These are phyloP conservation scores for Aricia artaxerxes DNA, from an alignment of 2,888 invertebrate genomes.

Conservation along the genomic window DNA sequence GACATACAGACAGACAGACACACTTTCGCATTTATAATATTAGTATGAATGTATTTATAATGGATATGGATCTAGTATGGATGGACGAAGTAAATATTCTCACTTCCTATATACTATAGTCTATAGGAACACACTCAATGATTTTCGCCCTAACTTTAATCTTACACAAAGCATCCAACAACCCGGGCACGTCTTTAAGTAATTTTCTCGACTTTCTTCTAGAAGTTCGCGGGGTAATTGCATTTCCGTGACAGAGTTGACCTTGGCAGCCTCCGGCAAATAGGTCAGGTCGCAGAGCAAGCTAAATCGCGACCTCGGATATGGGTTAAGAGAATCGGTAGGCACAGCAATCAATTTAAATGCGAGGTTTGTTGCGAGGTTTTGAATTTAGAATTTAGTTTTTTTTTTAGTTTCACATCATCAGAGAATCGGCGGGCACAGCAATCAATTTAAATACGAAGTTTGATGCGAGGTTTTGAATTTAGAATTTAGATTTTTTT, in stretches of 20 bases:
- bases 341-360: constrained; percentile 9
- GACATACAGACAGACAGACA: too few relatives aligned
- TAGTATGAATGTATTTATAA: too few relatives aligned
- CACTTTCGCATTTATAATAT: too few relatives aligned
- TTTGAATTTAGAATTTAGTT: not conserved
- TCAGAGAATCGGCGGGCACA: not conserved
- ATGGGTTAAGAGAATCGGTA: constrained; percentile 10
- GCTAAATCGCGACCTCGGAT: not conserved
- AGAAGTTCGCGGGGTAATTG: not conserved
- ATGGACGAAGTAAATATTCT: too few relatives aligned
- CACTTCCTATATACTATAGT: too few relatives aligned
- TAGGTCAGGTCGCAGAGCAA: not conserved
- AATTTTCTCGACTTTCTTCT: constrained; percentile 8
- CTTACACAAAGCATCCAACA: not conserved
- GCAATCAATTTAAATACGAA: not conserved
- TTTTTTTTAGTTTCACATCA: too few relatives aligned
- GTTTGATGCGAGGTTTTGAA: not conserved
- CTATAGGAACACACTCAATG: not conserved
- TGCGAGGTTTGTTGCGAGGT: not conserved
- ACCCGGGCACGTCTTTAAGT: constrained; percentile 3
- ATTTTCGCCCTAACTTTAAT: not conserved
- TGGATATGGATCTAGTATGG: too few relatives aligned
- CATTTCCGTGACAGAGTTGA: constrained; percentile 11
- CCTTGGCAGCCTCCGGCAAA: not conserved
- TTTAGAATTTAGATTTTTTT: not conserved